These are phyloP conservation scores for Procambarus virginalis DNA, from an alignment of 1,140 invertebrate species.

Conservation along the genomic window DNA sequence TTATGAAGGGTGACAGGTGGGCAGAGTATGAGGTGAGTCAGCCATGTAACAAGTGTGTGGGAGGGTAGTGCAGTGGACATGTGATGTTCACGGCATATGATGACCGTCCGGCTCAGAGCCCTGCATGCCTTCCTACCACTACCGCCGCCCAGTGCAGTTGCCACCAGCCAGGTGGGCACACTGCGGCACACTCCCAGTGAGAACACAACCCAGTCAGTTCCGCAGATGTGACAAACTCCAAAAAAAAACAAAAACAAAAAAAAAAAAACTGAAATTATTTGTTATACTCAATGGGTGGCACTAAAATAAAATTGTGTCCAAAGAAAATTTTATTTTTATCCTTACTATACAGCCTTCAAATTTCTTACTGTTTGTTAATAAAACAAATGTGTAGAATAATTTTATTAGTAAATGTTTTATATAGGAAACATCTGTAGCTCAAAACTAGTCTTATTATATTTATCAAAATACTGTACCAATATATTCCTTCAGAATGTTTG, in stretches of 20 bases:
- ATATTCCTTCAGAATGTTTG: not conserved
- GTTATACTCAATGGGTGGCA: conserved; percentile 66
- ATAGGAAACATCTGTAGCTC: conserved; percentile 48
- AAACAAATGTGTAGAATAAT: conserved; percentile 6
- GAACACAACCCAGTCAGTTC: conserved; percentile 54
- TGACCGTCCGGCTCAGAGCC: conserved; percentile 62
- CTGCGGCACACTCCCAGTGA: conserved; percentile 25
- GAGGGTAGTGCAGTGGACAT: conserved; percentile 47
- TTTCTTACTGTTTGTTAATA: not conserved
- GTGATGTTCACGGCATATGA: conserved; percentile 62
- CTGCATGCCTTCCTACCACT: conserved; percentile 21
- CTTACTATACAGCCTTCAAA: not conserved
- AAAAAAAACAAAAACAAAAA: conserved; percentile 44
- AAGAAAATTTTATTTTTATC: conserved; percentile 28
- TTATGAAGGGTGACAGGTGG: conserved; percentile 25
- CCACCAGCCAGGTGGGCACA: conserved; percentile 48
- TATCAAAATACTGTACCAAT: conserved; percentile 48
- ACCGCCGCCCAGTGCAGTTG: conserved; percentile 13
- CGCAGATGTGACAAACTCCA: conserved; percentile 62
- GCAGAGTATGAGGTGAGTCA: conserved; percentile 43
- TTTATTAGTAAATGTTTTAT: conserved; percentile 38
- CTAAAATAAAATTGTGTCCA: conserved; percentile 63
- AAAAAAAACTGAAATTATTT: conserved; percentile 58
- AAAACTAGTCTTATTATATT: conserved; percentile 42
- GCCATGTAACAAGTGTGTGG: conserved; percentile 32